Evolutionary conservation across 2,888 invertebrate species (phyloP).

Genomic region (Rotaria socialis): DNA sequence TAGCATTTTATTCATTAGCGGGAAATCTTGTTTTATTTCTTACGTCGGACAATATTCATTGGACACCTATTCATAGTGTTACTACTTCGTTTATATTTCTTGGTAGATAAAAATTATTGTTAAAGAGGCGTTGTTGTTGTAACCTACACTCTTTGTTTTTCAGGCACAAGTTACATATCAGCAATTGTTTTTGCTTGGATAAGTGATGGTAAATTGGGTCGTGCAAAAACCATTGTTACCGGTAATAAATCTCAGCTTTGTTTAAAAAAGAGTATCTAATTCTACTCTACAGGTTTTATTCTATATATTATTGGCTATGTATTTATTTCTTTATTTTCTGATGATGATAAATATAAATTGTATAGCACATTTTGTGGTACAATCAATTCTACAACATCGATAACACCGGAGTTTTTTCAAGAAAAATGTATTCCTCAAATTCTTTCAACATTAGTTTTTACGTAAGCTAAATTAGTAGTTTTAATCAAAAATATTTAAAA

Average conservation of each 20-base stretch:
- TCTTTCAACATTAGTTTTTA: neutral
- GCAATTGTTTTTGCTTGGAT: neutral
- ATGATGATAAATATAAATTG: neutral
- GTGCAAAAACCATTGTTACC: neutral
- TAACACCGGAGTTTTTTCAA: neutral
- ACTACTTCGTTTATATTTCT: neutral
- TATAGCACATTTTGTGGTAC: neutral
- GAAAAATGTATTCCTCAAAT: neutral
- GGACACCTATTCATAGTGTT: neutral
- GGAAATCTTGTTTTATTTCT: neutral
- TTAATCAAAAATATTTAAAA: no score
- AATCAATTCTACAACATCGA: neutral
- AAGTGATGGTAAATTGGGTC: neutral
- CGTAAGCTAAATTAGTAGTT: neutral
- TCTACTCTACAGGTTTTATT: neutral
- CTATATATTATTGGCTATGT: neutral
- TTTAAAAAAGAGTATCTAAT: neutral
- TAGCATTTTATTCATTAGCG: slow-evolving; percentile 21
- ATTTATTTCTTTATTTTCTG: neutral
- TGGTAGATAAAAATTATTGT: neutral
- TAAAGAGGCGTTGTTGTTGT: neutral
- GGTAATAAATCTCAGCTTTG: neutral
- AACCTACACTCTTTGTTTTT: neutral
- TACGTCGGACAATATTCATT: neutral
- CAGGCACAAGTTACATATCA: slow-evolving; percentile 17